Conservation (phyloP, 1,140 invertebrate genomes). For the Bathynomus jamesi region DNA sequence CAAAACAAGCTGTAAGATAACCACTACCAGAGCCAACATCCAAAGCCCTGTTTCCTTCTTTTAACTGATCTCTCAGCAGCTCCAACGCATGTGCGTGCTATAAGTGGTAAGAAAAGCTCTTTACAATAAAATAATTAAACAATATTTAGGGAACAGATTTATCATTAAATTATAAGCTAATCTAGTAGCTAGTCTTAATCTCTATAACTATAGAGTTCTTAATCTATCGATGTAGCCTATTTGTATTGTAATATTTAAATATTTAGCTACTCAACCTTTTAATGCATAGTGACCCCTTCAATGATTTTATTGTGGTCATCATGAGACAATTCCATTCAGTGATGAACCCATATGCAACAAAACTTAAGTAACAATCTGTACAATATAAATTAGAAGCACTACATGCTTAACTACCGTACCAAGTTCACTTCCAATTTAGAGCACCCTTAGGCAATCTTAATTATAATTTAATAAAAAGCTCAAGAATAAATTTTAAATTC, state of each 20-base stretch:
- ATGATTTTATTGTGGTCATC: no score
- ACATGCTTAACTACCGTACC: no score
- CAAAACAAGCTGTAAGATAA: conserved; percentile 93
- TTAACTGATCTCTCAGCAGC: conserved; percentile 70
- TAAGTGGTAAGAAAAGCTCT: conserved; percentile 10
- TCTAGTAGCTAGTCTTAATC: background rate
- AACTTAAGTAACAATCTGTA: background rate
- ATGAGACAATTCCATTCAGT: background rate
- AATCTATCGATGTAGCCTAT: no score
- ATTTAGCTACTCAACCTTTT: no score
- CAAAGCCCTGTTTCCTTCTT: conserved; percentile 67
- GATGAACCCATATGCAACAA: background rate
- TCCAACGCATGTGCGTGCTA: conserved; percentile 91
- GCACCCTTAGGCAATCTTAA: no score
- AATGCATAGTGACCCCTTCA: no score
- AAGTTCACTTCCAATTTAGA: no score
- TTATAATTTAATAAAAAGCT: no score
- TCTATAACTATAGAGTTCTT: background rate
- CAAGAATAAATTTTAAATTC: no score
- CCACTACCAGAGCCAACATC: conserved; percentile 95
- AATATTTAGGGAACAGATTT: conserved; percentile 1
- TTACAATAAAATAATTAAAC: background rate
- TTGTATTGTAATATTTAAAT: no score
- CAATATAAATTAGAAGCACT: no score
- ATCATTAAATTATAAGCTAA: background rate